Percentiles rank a stretch among this genome's conserved stretches.
These are phyloP conservation scores for Herminia tarsipennalis DNA, from an alignment of 2,888 invertebrate genomes.

Conservation along the genomic window DNA sequence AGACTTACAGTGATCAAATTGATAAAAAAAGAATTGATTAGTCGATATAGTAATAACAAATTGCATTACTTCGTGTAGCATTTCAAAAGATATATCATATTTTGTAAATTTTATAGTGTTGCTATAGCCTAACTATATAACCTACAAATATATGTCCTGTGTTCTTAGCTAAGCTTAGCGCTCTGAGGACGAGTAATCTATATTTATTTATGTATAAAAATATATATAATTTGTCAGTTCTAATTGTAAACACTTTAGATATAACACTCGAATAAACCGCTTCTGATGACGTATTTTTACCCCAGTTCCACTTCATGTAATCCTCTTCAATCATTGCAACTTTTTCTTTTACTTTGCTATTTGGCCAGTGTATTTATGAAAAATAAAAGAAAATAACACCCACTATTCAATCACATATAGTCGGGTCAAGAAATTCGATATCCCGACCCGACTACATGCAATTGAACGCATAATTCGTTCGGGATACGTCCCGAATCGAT, in stretches of 20 bases:
- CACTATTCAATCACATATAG: too few species aligned
- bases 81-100: slow-evolving; percentile 85
- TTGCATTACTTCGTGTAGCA: slow-evolving; percentile 81
- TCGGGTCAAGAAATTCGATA: too few species aligned
- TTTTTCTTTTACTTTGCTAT: slow-evolving; percentile 31
- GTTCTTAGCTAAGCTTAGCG: slow-evolving; percentile 82
- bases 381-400: too few species aligned
- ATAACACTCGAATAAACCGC: slow-evolving; percentile 41
- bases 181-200: slow-evolving; percentile 76
- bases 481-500: too few species aligned
- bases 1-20: slow-evolving; percentile 70
- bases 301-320: slow-evolving; percentile 13
- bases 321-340: slow-evolving; percentile 23
- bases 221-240: slow-evolving; percentile 32
- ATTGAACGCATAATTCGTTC: too few species aligned
- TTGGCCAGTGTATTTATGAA: slow-evolving; percentile 38
- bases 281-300: slow-evolving; percentile 37
- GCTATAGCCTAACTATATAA: slow-evolving; percentile 80
- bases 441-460: too few species aligned
- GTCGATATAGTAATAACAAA: slow-evolving; percentile 69
- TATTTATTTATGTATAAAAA: slow-evolving; percentile 58
- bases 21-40: slow-evolving; percentile 81
- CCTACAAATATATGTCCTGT: slow-evolving; percentile 76
- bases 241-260: slow-evolving; percentile 43
- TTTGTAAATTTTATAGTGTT: slow-evolving; percentile 86